Base-by-base conservation (phyloP, 1,140 invertebrate species). In the Steinernema feltiae region DNA sequence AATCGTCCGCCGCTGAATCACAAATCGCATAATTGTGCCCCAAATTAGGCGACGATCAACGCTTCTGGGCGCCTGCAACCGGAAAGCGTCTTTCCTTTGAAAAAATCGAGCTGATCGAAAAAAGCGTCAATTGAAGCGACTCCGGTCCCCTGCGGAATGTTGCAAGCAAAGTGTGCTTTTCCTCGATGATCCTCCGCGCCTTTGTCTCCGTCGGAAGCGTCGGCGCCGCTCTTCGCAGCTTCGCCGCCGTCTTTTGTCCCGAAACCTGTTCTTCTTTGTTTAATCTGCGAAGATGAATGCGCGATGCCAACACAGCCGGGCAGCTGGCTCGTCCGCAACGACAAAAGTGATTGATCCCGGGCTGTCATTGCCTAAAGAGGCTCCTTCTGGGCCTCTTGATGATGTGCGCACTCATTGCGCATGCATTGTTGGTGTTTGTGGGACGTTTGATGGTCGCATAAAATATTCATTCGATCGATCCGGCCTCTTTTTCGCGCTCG, bases 371-470 rank as follows among this genome's bases (percentile, higher is more conserved):
- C 7, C 15, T 63, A 21, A 27, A 3, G 24, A 27, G 12, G 53
- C 7, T 7, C 53, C 24, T 63, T 3, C 53, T 17, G 53, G 12
- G 53, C 2, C 53, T 15, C 7, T 63, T 63, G 7, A 63, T 63
- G 53, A 63, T 63, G 53, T 15, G 35, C 24, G 53, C 7, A 3
- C 24, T 27, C 53, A 63, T 63, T 27, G 15, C 53, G 24, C 53
- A 63, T 63, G 53, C 53, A 63, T 63, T 63, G 53, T 63, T 63
- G 53, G 53, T 63, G 53, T 63, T 63, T 63, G 53, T 63, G 53
- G n/a, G 53, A 63, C 53, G 53, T n/a, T 41, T 41, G 35, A 41
- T 41, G 35, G 35, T 41, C 53, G 53, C 53, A 63, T 63, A 63
- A 63, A 63, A 63, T 63, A 63, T 63, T 63, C 53, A 63, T 63